phyloP scores from a whole-genome alignment of 2,797 vertebrate species.

The Gadopsis marmoratus region DNA sequence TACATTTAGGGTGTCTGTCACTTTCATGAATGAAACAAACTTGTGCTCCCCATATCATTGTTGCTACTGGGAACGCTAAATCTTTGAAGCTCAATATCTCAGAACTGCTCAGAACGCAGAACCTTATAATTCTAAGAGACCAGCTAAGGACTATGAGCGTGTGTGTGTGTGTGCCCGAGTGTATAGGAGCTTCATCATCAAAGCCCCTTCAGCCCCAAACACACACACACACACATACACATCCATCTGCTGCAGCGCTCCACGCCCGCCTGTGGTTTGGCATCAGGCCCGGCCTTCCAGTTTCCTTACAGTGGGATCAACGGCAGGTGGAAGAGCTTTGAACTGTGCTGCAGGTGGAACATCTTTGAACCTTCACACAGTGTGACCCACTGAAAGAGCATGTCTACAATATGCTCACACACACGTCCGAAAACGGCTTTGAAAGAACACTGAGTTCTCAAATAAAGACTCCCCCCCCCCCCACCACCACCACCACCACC shows the following conservation, averaged over 20 bases:
- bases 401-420: not conserved
- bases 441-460: slow-evolving; percentile 1
- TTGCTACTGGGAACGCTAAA: no score
- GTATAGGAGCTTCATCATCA: slow-evolving; percentile 49
- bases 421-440: not conserved
- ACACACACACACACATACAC: slow-evolving; percentile 43
- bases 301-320: slow-evolving; percentile 68
- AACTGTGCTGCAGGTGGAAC: slow-evolving; percentile 73
- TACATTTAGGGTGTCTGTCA: no score
- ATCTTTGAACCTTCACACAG: slow-evolving; percentile 68
- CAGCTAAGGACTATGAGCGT: not conserved
- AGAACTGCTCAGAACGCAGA: no score
- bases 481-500: no score
- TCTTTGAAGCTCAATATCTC: no score
- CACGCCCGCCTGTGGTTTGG: slow-evolving; percentile 76
- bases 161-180: slow-evolving; percentile 16
- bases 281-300: slow-evolving; percentile 62
- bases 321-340: slow-evolving; percentile 75
- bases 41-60: no score
- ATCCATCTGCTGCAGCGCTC: slow-evolving; percentile 55
- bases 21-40: no score
- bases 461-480: not conserved
- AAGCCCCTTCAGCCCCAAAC: slow-evolving; percentile 53
- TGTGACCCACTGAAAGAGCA: slow-evolving; percentile 48
- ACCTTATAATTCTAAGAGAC: no score